Conservation (phyloP, 1,140 invertebrate species). For the Procambarus virginalis region DNA sequence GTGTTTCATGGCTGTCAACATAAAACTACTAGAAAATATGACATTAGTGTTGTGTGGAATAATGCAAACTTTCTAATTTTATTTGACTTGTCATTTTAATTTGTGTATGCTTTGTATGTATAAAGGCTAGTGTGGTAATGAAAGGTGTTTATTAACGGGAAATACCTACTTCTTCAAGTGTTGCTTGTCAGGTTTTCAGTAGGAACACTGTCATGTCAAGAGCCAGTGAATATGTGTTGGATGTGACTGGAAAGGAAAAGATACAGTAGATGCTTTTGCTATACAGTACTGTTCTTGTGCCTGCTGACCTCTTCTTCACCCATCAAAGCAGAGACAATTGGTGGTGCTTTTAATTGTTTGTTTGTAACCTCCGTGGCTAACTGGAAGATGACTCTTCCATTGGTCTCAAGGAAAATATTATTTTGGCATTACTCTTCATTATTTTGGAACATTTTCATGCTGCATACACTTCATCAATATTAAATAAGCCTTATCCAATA, state of each 20-base stretch:
- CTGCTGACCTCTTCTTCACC: background rate
- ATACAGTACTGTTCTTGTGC: background rate
- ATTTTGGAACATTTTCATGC: no score
- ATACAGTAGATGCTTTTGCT: background rate
- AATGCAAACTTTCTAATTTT: no score
- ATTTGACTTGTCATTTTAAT: no score
- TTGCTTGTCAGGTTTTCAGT: background rate
- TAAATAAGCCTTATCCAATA: no score
- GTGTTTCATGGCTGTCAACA: no score
- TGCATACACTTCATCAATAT: no score
- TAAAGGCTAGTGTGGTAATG: background rate
- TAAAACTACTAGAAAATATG: no score
- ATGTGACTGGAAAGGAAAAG: background rate
- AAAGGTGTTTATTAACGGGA: background rate
- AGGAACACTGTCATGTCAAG: background rate
- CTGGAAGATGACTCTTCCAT: background rate
- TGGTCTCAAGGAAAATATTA: no score
- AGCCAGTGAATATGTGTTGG: background rate
- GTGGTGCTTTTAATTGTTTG: slow-evolving; percentile 4
- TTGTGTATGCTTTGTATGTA: background rate
- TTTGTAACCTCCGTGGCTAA: background rate
- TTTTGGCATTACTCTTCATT: no score
- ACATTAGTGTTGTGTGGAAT: no score
- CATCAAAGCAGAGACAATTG: background rate
- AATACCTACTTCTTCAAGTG: background rate